Evolutionary conservation across 2,797 vertebrate genomes (phyloP).

Genomic region (Ctenopoma kingsleyae): DNA sequence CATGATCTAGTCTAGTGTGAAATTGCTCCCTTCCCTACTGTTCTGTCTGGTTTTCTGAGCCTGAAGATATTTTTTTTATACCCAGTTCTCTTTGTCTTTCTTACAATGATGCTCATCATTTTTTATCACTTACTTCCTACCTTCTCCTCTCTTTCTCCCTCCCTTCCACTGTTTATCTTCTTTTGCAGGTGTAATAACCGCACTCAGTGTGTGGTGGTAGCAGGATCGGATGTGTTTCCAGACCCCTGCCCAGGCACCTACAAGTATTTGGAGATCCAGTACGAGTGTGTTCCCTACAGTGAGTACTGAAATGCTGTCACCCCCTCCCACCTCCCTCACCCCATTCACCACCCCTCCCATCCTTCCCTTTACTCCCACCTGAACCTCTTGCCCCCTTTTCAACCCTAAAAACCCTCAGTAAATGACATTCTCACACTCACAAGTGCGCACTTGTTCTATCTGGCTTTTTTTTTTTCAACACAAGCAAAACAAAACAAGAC

Average conservation of each 20-base stretch:
- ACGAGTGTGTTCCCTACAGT: conserved; percentile 97
- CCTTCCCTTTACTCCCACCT: conserved; percentile 54
- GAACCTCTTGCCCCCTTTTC: conserved; percentile 47
- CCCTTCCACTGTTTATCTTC: conserved; percentile 44
- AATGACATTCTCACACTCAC: conserved; percentile 56
- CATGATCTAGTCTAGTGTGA: conserved; percentile 85
- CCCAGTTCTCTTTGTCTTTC: conserved; percentile 65
- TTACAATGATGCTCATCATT: conserved; percentile 62
- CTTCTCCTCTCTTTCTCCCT: conserved; percentile 23
- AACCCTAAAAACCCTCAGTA: conserved; percentile 41
- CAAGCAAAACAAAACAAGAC: conserved; percentile 60
- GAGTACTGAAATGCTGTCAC: conserved; percentile 83
- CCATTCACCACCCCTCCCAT: conserved; percentile 57
- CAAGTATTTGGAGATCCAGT: conserved; percentile 97
- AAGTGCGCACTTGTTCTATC: conserved; percentile 59
- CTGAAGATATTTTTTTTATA: conserved; percentile 65
- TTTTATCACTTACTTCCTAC: conserved; percentile 57
- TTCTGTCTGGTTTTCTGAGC: conserved; percentile 69
- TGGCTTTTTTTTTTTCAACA: conserved; percentile 47
- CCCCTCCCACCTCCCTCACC: conserved; percentile 31
- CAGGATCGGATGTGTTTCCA: conserved; percentile 92
- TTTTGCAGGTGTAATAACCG: conserved; percentile 91
- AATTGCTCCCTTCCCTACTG: conserved; percentile 77
- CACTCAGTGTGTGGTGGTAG: conserved; percentile 94
- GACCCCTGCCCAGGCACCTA: conserved; percentile 95